Percentiles rank a stretch among this genome's conserved stretches.
phyloP scores from a whole-genome alignment of 2,888 invertebrate species.

The Buathra laborator region DNA sequence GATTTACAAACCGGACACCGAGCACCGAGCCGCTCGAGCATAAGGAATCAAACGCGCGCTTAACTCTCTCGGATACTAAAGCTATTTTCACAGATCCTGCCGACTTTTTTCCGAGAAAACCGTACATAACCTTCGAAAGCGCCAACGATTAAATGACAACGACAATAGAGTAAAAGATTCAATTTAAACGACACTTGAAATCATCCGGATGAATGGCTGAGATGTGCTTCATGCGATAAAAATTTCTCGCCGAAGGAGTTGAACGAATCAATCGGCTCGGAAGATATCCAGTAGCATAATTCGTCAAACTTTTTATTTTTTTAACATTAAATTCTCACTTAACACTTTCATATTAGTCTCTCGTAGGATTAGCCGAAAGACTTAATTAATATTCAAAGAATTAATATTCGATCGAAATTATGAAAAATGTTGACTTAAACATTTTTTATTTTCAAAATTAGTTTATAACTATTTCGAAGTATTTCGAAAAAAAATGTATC shows the following conservation, averaged over 20 bases:
- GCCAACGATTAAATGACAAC: neutral
- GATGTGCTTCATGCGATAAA: neutral
- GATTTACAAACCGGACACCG: constrained; percentile 63
- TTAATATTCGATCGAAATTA: too few species aligned
- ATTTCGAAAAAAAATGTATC: too few species aligned
- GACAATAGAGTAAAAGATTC: constrained; percentile 31
- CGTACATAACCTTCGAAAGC: constrained; percentile 3
- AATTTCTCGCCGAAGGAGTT: neutral
- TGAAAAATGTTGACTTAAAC: too few species aligned
- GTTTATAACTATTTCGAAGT: too few species aligned
- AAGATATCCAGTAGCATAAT: too few species aligned
- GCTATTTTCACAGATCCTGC: neutral
- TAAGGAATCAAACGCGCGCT: constrained; percentile 53
- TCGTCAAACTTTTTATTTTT: too few species aligned
- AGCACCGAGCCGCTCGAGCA: constrained; percentile 31
- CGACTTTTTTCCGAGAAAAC: constrained; percentile 49
- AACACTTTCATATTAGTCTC: too few species aligned
- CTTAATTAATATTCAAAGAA: too few species aligned
- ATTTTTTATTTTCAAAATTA: too few species aligned
- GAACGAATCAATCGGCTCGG: neutral
- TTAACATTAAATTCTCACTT: too few species aligned
- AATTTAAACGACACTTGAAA: constrained; percentile 34
- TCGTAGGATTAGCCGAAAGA: too few species aligned
- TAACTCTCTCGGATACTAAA: neutral
- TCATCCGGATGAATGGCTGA: constrained; percentile 2